Evolutionary conservation across 2,797 vertebrate species (phyloP).

Genomic region (Dromococcyx pavoninus): DNA sequence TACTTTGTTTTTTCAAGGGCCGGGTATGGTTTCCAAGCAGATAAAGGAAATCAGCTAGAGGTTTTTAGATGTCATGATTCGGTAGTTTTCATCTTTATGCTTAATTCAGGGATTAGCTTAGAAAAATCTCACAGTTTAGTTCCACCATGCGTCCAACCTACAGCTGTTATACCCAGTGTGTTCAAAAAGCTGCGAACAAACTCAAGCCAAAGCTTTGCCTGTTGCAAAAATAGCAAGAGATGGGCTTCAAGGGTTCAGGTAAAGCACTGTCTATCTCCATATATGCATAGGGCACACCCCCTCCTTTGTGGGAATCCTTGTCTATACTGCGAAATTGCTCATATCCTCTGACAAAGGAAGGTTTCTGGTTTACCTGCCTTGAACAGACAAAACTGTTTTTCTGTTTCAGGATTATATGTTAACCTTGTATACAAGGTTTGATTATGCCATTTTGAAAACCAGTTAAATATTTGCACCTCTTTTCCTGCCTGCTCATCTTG

Average conservation of each 20-base stretch:
- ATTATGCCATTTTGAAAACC: not conserved
- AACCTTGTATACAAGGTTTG: not conserved
- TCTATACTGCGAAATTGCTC: not conserved
- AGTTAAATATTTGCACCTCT: not conserved
- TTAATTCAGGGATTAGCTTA: not conserved
- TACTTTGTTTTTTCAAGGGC: not conserved
- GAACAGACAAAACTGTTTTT: not conserved
- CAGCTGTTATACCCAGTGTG: not conserved
- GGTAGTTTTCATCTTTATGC: not conserved
- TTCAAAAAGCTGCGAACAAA: not conserved
- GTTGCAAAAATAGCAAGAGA: not conserved
- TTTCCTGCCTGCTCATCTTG: not conserved
- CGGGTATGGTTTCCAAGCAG: not conserved
- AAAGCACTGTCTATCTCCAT: not conserved
- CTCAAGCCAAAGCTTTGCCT: not conserved
- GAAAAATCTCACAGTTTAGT: not conserved
- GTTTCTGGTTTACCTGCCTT: not conserved
- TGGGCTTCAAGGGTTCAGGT: not conserved
- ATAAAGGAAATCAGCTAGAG: not conserved
- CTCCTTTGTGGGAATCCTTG: not conserved
- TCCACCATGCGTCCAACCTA: accelerated
- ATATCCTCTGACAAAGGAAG: not conserved
- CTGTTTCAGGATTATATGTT: not conserved
- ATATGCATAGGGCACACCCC: accelerated
- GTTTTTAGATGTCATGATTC: not conserved